Percentiles rank a stretch among this genome's conserved stretches.
Conservation (phyloP, 2,797 vertebrate species). For the Manis crassicaudata region DNA sequence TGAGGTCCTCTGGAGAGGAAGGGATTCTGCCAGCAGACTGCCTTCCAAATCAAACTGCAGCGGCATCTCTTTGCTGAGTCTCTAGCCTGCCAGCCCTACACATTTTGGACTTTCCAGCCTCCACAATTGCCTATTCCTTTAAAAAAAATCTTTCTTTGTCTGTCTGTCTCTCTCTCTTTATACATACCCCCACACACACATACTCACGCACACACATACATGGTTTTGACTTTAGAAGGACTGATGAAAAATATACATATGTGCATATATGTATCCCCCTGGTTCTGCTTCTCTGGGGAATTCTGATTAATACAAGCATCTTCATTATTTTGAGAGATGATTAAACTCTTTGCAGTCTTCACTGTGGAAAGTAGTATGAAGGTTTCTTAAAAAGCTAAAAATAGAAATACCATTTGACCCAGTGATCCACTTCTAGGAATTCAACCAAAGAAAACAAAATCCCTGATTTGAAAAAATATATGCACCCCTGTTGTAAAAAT, state of each 20-base stretch:
- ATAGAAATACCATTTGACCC: too few relatives aligned
- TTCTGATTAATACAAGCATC: not conserved
- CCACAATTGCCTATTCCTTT: not conserved
- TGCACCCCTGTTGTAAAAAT: too few relatives aligned
- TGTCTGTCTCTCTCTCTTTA: not conserved
- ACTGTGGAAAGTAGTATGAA: too few relatives aligned
- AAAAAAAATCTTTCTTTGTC: not conserved
- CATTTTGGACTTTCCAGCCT: not conserved
- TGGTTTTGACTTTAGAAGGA: too few relatives aligned
- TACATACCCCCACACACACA: too few relatives aligned
- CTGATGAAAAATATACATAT: not conserved
- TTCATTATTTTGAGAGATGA: not conserved
- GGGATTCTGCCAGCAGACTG: not conserved
- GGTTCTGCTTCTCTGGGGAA: slow-evolving; percentile 1
- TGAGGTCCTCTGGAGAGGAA: not conserved
- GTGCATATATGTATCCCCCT: not conserved
- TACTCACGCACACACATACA: too few relatives aligned
- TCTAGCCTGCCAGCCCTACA: not conserved
- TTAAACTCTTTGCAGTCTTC: not conserved
- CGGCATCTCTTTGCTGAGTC: not conserved
- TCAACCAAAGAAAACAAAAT: too few relatives aligned
- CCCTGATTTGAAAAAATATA: too few relatives aligned
- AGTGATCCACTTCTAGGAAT: too few relatives aligned
- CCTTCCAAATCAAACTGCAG: not conserved
- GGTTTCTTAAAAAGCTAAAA: too few relatives aligned